Conservation (phyloP, 2,797 vertebrate genomes). For the Numenius phaeopus region DNA sequence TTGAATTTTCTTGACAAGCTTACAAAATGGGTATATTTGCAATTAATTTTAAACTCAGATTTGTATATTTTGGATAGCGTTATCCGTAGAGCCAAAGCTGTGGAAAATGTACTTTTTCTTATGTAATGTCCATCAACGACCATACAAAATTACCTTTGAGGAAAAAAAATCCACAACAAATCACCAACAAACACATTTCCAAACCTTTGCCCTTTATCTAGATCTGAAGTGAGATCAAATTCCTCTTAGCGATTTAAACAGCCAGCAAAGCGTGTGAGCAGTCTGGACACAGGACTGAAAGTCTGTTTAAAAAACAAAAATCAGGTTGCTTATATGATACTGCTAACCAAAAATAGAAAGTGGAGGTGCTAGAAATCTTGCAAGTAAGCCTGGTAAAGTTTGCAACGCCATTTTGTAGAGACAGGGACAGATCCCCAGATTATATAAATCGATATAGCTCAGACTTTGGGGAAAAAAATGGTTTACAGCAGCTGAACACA, state of each 20-base stretch:
- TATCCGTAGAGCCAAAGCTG: background rate
- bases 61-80: background rate
- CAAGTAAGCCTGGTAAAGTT: conserved; percentile 37
- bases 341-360: conserved; percentile 29
- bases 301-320: conserved; percentile 12
- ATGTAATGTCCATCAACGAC: background rate
- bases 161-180: background rate
- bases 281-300: background rate
- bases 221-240: background rate
- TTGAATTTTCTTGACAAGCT: background rate
- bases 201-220: background rate
- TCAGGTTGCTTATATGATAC: conserved; percentile 17
- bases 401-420: conserved; percentile 28
- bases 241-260: background rate
- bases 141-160: background rate
- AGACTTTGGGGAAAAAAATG: background rate
- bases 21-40: background rate
- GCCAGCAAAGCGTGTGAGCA: background rate
- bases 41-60: background rate
- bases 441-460: background rate
- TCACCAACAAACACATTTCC: background rate
- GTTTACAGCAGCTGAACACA: background rate
- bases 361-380: conserved; percentile 43
- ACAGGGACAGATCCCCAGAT: background rate
- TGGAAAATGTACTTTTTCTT: background rate